Evolutionary conservation across 37 sponge, comb jelly and placozoan species (phyloP), one percentile per base, ranked within the genome.

Genomic region (Agelas oroides): DNA sequence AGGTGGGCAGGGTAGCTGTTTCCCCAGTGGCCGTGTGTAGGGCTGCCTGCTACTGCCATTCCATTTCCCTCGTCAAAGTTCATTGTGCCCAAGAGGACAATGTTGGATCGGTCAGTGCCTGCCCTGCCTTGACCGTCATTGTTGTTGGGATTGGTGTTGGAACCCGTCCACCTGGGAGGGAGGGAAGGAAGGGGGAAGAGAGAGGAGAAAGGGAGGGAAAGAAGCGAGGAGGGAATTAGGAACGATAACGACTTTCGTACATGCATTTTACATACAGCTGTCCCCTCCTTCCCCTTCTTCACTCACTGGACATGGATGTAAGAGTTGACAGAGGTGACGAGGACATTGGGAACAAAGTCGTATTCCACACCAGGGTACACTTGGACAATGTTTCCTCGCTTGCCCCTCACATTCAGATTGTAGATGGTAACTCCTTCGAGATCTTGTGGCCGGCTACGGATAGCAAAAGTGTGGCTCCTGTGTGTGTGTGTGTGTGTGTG

Each of bases 331-430:
- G 84, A 31, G 20, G 86, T 54, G 11, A 54, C 40, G 24, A 97
- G 81, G 5, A 18, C 67, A 78, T 94, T 95, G 33, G 99, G 99
- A 1, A 97, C 94, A 93, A 97, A 99, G 88, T 99, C 99, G 61
- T 99, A 99, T 90, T 99, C 99, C 75, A 99, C 99, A 76, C 90
- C 97, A 0, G 99, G 99, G 76, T 89, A 99, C 27, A 89, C 90
- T 87, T 99, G 99, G 19, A 99, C 99, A 53, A 99, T 99, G 87
- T 99, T 99, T 5, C 99, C 99, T 23, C 99, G 71, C 80, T 99
- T 99, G 11, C 99, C 99, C 5, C 97, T 81, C 54, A 98, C 99
- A 59, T 99, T 99, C 55, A 99, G 73, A 65, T 99, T 99, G 78
- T 90, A 72, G 68, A 99, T 98, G 1, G 55, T 84, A 32, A 75